Evolutionary conservation across 2,113 vertebrate species (phyloP).

Genomic region (Sylvicapra grimmia): DNA sequence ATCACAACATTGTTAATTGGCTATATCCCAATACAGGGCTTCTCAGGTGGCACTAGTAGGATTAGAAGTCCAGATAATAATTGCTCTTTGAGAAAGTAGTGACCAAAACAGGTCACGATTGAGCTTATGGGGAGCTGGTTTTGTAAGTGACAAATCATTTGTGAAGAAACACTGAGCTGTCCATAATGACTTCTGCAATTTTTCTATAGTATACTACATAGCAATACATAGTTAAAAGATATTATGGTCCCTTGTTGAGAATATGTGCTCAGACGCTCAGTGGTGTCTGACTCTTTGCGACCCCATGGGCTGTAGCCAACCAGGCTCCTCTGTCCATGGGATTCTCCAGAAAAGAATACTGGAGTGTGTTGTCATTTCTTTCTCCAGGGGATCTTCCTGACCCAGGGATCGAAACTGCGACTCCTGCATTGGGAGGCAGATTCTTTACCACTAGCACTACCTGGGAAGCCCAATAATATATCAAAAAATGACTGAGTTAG

Average conservation of each 20-base stretch:
- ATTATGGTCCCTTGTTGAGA: not conserved
- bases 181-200: not conserved
- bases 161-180: not conserved
- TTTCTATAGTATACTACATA: conserved; percentile 3
- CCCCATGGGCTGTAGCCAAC: not conserved
- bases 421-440: not conserved
- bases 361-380: not conserved
- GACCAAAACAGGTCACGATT: not conserved
- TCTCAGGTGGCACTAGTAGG: not conserved
- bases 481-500: not conserved
- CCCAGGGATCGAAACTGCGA: not conserved
- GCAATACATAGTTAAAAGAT: not conserved
- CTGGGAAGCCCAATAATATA: not conserved
- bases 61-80: conserved; percentile 10
- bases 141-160: not conserved
- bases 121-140: not conserved
- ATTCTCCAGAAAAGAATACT: not conserved
- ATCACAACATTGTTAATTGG: not conserved
- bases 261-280: not conserved
- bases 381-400: not conserved
- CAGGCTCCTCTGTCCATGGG: not conserved
- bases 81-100: not conserved
- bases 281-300: not conserved
- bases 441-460: not conserved
- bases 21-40: not conserved